phyloP scores from a whole-genome alignment of 2,797 vertebrate genomes.

The Leucoraja ocellata region DNA sequence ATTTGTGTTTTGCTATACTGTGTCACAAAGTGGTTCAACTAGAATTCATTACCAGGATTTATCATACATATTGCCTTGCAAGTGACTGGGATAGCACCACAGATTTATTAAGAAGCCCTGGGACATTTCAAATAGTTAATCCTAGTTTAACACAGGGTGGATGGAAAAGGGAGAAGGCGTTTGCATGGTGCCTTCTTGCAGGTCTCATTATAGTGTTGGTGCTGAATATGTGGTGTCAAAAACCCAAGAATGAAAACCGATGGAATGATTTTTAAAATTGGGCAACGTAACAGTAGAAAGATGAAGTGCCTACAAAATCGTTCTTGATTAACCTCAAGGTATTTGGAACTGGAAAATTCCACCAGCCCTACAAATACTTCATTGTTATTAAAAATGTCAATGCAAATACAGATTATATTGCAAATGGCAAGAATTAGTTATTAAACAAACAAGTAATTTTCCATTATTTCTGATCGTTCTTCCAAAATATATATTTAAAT shows the following conservation, averaged over 20 bases:
- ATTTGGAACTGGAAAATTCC: background rate
- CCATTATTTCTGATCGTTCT: background rate
- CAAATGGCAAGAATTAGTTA: background rate
- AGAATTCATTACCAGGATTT: background rate
- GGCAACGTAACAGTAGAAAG: background rate
- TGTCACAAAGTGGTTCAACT: background rate
- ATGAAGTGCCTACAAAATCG: background rate
- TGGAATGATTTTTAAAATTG: background rate
- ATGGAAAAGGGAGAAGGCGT: background rate
- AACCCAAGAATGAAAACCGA: background rate
- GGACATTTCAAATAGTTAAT: background rate
- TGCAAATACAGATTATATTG: background rate
- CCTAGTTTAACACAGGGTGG: background rate
- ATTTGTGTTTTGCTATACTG: background rate
- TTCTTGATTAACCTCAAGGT: conserved; percentile 17
- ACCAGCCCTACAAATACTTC: background rate
- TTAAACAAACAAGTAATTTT: background rate
- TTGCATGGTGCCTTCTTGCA: background rate
- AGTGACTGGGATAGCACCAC: background rate
- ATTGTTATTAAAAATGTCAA: background rate
- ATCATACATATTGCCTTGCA: background rate
- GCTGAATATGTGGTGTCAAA: background rate
- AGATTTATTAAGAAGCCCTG: background rate
- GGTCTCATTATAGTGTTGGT: background rate
- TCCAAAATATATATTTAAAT: background rate